A percentile compares a stretch with the other conserved stretches of the same genome.
Conservation (phyloP, 2,113 vertebrate species). For the Rafetus swinhoei region DNA sequence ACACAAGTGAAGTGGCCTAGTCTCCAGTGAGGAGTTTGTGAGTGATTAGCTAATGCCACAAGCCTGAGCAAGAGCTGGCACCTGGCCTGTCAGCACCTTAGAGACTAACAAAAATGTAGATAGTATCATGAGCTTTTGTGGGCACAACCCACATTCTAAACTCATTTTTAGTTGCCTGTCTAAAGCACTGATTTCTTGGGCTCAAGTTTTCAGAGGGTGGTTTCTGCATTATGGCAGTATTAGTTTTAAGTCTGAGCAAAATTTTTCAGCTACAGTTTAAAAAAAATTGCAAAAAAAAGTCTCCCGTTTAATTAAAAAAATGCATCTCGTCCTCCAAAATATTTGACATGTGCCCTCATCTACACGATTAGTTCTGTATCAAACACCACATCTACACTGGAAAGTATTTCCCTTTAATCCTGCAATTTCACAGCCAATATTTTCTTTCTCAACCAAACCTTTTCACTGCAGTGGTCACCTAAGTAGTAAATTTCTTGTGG, state of each 20-base stretch:
- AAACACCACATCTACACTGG: no score
- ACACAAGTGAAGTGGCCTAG: neutral
- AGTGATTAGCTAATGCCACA: neutral
- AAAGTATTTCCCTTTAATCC: no score
- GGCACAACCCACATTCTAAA: neutral
- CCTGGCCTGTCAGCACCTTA: no score
- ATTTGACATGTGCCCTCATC: no score
- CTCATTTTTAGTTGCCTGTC: conserved; percentile 14
- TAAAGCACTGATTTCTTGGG: conserved; percentile 53
- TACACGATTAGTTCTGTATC: no score
- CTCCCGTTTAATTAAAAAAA: neutral
- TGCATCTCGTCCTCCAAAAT: no score
- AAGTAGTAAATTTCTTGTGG: neutral
- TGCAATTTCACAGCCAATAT: neutral
- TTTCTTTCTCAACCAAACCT: neutral
- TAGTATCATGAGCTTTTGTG: no score
- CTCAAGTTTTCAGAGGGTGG: neutral
- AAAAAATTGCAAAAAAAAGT: conserved; percentile 33
- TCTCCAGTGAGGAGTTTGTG: neutral
- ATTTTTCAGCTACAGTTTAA: conserved; percentile 56
- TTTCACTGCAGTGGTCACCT: neutral
- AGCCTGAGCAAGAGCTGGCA: neutral
- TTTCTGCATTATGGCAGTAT: neutral
- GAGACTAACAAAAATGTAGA: no score
- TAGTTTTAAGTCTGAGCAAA: conserved; percentile 57